Conservation (phyloP, 1,140 invertebrate genomes). For the Aphelinus certus region DNA sequence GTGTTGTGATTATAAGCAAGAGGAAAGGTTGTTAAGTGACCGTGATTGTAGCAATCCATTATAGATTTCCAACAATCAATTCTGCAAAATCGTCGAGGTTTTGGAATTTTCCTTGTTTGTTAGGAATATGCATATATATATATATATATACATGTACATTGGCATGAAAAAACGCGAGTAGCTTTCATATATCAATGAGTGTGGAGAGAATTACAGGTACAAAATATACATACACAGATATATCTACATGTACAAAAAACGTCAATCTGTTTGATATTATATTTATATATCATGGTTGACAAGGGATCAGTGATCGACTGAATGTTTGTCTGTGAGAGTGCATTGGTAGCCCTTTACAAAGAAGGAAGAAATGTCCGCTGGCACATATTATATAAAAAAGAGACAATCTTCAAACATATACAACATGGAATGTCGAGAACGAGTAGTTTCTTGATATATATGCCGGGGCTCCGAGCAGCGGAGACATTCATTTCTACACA, state of each 20-base stretch:
- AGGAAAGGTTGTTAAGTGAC: conserved; percentile 30
- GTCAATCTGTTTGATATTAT: conserved; percentile 29
- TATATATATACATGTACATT: conserved; percentile 5
- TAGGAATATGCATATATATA: conserved; percentile 41
- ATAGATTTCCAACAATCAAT: too few species aligned
- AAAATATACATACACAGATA: conserved; percentile 32
- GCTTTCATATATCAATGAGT: too few species aligned
- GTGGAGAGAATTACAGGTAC: too few species aligned
- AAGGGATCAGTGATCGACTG: conserved; percentile 61
- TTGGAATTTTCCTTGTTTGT: background rate
- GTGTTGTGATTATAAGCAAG: conserved; percentile 42
- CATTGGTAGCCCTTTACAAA: conserved; percentile 57
- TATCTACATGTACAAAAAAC: conserved; percentile 22
- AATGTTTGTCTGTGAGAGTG: conserved; percentile 68
- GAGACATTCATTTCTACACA: conserved; percentile 15
- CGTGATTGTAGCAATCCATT: too few species aligned
- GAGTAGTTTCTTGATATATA: background rate
- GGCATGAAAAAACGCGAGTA: too few species aligned
- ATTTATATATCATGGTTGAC: conserved; percentile 41
- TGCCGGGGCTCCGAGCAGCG: conserved; percentile 8
- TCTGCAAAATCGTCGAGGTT: too few species aligned
- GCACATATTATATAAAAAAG: too few species aligned
- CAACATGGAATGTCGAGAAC: conserved; percentile 8
- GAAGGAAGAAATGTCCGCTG: background rate
- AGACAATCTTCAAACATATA: conserved; percentile 20